Conservation (phyloP, 2,797 vertebrate species). For the Platyrinchus mystaceus region DNA sequence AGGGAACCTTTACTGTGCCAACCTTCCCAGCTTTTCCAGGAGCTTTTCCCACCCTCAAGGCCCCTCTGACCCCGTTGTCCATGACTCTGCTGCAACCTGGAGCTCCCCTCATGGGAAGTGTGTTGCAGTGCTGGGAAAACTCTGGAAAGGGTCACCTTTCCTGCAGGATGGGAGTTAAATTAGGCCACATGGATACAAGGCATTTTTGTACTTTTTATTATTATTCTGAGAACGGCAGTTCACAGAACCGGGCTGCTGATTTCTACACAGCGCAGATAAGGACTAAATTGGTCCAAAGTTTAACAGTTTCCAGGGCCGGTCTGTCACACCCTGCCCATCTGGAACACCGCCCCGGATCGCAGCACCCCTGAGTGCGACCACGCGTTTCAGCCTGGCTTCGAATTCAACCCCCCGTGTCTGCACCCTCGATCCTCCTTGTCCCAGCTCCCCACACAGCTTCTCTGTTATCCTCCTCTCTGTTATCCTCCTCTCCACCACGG, state of each 20-base stretch:
- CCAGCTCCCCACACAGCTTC: neutral
- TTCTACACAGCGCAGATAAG: neutral
- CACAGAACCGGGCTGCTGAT: neutral
- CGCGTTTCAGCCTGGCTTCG: fast-evolving
- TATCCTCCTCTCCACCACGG: neutral
- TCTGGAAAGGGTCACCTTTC: neutral
- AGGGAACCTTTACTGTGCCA: neutral
- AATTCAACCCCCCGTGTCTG: fast-evolving
- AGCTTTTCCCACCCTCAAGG: neutral
- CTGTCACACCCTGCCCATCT: neutral
- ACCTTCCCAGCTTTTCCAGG: neutral
- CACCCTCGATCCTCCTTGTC: fast-evolving
- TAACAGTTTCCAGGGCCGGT: neutral
- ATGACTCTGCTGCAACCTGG: fast-evolving
- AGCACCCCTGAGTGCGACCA: fast-evolving
- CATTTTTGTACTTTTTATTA: neutral
- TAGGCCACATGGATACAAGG: neutral
- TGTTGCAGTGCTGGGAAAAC: neutral
- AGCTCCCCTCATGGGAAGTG: fast-evolving
- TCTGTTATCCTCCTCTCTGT: neutral
- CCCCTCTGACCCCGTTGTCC: neutral
- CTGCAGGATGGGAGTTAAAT: neutral
- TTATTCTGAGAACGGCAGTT: neutral
- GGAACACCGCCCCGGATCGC: fast-evolving
- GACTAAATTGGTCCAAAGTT: neutral